phyloP scores from a whole-genome alignment of 2,888 invertebrate species.

The Rosalia funebris region DNA sequence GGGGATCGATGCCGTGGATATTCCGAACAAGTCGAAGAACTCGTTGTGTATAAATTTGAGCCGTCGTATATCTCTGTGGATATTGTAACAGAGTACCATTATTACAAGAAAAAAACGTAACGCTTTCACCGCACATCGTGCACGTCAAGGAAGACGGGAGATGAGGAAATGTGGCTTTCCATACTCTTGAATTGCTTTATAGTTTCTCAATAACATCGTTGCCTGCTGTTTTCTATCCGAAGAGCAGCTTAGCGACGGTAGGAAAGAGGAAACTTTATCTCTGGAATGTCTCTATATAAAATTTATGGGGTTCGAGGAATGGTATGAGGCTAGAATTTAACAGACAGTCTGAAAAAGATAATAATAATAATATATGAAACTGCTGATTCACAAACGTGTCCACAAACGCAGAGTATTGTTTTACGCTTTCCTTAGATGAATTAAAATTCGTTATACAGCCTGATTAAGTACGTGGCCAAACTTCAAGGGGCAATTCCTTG shows the following conservation, averaged over 20 bases:
- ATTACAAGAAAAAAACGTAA: constrained; percentile 19
- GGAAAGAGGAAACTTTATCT: background rate
- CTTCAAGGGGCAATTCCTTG: no score
- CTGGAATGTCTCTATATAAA: background rate
- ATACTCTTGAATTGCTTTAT: constrained; percentile 27
- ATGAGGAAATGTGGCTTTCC: constrained; percentile 29
- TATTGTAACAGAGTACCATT: constrained; percentile 16
- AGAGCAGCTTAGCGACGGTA: no score
- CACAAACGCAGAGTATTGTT: no score
- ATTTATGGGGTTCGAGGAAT: background rate
- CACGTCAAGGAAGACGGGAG: constrained; percentile 23
- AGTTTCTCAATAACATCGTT: constrained; percentile 28
- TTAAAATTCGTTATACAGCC: no score
- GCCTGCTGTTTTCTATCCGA: constrained; percentile 12
- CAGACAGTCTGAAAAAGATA: no score
- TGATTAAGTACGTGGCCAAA: no score
- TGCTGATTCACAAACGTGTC: no score
- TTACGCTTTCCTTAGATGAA: no score
- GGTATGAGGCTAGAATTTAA: no score
- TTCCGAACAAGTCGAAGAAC: no score
- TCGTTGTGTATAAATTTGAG: constrained; percentile 14
- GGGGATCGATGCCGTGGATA: background rate
- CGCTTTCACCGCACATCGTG: constrained; percentile 6
- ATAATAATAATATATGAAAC: no score
- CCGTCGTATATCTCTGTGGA: constrained; percentile 17